Base-by-base conservation (phyloP, 1,140 invertebrate genomes). In the Linepithema humile region DNA sequence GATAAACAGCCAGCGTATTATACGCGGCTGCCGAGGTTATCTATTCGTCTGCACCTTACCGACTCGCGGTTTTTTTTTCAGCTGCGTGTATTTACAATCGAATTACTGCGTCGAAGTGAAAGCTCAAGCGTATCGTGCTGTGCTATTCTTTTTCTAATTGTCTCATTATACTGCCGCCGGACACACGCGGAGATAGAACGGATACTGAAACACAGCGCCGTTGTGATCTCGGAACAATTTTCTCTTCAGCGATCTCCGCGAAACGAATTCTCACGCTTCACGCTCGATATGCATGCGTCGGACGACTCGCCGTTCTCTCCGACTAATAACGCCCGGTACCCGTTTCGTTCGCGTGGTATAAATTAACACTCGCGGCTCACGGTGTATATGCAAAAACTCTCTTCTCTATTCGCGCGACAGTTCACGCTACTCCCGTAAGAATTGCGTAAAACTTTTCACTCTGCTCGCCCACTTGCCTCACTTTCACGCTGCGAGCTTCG, bases 1-100 rank as follows among this genome's bases (percentile, higher is more conserved):
- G 90, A 92, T 93, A 92, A 93, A 91, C 91, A 92, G 88, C 85
- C 83, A 45, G 85, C 72, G 89, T 83, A 86, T 92, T 92, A 88
- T 91, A 78, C 83, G 57, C 45, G 60, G 75, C 77, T 53, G 70
- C 88, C 84, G 88, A 82, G 89, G 87, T 92, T 92, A 89, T 92
- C 91, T 77, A 82, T 91, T 87, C 88, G 90, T 91, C 88, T 86
- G 86, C 88, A 90, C 85, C 91, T 89, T 88, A 86, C 87, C 69
- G 85, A 85, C 88, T 70, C 84, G 64, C 67, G 84, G 84, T 70
- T 84, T 87, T 75, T 72, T 64, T 82, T 62, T 43, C 20, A n/a
- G 40, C 23, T 38, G 40, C n/a, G 57, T 38, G 67, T 64, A 72
- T 85, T 85, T 84, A 64, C 83, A 40, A 82, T 85, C 45, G 72